A percentile compares a stretch with the other conserved stretches of the same genome.
Evolutionary conservation across 2,797 vertebrate species (phyloP).

Genomic region (Enteromius afrohamiltoni): DNA sequence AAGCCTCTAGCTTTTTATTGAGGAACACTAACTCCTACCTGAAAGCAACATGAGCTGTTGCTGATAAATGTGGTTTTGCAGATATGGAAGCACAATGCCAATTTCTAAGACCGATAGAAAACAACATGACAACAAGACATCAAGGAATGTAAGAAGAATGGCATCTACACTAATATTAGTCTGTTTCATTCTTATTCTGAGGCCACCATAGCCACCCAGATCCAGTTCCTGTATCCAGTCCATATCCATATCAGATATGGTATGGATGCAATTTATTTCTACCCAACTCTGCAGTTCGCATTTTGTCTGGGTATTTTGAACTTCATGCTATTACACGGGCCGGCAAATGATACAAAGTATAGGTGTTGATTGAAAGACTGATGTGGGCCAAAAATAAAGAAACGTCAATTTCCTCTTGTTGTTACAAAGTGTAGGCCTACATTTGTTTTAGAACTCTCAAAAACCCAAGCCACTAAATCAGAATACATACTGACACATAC

Average conservation of each 20-base stretch:
- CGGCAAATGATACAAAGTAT: neutral
- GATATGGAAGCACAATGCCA: neutral
- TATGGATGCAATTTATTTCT: neutral
- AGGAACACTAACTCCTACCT: constrained; percentile 17
- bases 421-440: neutral
- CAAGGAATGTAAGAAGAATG: neutral
- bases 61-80: neutral
- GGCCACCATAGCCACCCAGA: no score
- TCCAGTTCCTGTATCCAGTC: no score
- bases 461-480: neutral
- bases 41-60: neutral
- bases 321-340: neutral
- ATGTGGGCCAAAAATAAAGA: neutral
- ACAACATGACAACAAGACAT: neutral
- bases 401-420: neutral
- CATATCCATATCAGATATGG: no score
- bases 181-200: no score
- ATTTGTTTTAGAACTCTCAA: neutral
- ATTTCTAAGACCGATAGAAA: neutral
- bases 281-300: neutral
- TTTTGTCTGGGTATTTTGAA: neutral
- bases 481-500: constrained; percentile 35
- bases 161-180: no score
- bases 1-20: constrained; percentile 9
- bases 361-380: neutral